A percentile compares a stretch with the other conserved stretches of the same genome.
Conservation (phyloP, 1,140 invertebrate genomes). For the Gonioctena quinquepunctata region DNA sequence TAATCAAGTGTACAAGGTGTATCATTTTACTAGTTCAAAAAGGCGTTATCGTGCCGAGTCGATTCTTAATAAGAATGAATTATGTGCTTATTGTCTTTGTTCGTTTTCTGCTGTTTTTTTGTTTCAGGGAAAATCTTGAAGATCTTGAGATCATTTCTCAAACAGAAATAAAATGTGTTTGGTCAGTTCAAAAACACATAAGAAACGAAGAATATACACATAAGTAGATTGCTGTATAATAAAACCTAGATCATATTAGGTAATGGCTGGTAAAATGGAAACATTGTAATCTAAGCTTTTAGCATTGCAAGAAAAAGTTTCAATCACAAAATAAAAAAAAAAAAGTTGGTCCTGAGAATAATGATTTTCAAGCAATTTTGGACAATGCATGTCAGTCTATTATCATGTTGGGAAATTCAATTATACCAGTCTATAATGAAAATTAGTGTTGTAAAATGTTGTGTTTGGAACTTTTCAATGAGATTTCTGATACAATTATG, state of each 20-base stretch:
- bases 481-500: conserved; percentile 1
- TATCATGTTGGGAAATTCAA: too few relatives aligned
- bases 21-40: not conserved
- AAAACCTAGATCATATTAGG: conserved; percentile 5
- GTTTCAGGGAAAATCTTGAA: not conserved
- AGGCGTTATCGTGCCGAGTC: not conserved
- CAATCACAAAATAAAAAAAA: not conserved
- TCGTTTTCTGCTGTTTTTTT: not conserved
- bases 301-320: not conserved
- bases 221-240: not conserved
- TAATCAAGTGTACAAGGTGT: not conserved
- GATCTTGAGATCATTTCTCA: too few relatives aligned
- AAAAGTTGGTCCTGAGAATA: too few relatives aligned
- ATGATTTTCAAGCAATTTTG: conserved; percentile 3
- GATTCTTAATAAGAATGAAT: not conserved
- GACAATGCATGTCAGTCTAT: too few relatives aligned
- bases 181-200: not conserved
- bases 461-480: not conserved
- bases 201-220: not conserved
- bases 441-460: conserved; percentile 1
- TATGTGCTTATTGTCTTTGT: too few relatives aligned
- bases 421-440: not conserved
- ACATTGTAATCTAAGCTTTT: not conserved
- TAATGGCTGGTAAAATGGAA: too few relatives aligned
- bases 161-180: conserved; percentile 7